Evolutionary conservation across 2,797 vertebrate genomes (phyloP).

Genomic region (Lepidocolaptes lacrymiger): DNA sequence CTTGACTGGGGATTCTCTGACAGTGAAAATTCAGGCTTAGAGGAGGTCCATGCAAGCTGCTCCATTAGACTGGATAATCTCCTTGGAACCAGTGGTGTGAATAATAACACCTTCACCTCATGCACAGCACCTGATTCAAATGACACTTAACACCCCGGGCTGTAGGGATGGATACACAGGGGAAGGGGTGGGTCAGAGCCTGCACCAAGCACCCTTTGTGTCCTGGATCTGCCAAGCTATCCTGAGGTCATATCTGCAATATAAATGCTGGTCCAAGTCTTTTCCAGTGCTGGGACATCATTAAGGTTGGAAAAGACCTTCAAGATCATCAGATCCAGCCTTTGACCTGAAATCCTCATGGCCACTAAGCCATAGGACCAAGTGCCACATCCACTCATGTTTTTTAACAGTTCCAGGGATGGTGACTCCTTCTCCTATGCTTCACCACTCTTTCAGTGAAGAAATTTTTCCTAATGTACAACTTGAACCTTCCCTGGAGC

Average conservation of each 20-base stretch:
- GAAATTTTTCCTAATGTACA: background rate
- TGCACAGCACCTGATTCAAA: conserved; percentile 19
- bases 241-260: background rate
- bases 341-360: background rate
- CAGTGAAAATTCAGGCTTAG: conserved; percentile 77
- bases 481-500: background rate
- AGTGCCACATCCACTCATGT: background rate
- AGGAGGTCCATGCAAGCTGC: conserved; percentile 72
- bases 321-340: background rate
- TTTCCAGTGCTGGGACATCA: background rate
- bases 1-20: conserved; percentile 80
- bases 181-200: background rate
- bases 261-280: background rate
- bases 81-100: conserved; percentile 89
- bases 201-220: background rate
- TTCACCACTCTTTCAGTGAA: too few species aligned
- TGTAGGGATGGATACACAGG: background rate
- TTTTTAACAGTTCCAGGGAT: background rate
- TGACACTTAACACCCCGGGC: background rate
- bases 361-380: background rate
- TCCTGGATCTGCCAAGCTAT: background rate
- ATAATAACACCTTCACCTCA: conserved; percentile 86
- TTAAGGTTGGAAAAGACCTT: background rate
- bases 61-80: conserved; percentile 84
- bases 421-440: too few species aligned